Conservation (phyloP, 1,140 invertebrate genomes). For the Tyrophagus putrescentiae region DNA sequence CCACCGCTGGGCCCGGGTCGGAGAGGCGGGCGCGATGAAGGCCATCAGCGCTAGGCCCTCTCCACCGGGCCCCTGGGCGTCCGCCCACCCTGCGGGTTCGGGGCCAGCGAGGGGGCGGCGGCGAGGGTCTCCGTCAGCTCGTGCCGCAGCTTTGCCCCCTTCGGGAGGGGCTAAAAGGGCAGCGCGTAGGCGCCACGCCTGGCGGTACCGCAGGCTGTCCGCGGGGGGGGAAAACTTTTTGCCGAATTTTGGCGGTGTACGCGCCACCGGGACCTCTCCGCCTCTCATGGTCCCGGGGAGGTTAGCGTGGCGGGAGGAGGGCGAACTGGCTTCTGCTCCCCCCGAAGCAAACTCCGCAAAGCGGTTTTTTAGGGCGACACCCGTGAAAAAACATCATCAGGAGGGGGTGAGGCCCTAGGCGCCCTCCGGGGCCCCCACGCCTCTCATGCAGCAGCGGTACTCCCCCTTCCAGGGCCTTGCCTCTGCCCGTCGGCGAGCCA, state of each 20-base stretch:
- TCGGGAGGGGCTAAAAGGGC: neutral
- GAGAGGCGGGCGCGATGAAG: constrained; percentile 13
- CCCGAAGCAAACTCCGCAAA: too few relatives aligned
- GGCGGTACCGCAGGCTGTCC: too few relatives aligned
- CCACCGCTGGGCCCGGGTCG: too few relatives aligned
- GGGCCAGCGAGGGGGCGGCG: neutral
- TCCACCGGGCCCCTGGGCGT: constrained; percentile 15
- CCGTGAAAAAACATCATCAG: constrained; percentile 24
- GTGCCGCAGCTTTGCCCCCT: neutral
- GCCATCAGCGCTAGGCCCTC: constrained; percentile 19
- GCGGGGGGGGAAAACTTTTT: too few relatives aligned
- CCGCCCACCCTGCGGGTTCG: constrained; percentile 16
- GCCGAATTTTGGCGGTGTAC: too few relatives aligned
- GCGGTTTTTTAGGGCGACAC: constrained; percentile 14
- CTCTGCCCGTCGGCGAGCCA: constrained; percentile 32
- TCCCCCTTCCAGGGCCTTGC: constrained; percentile 30
- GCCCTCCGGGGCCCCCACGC: constrained; percentile 28
- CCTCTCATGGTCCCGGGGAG: too few relatives aligned
- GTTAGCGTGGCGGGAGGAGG: too few relatives aligned
- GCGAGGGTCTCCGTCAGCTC: constrained; percentile 1
- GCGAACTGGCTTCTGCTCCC: too few relatives aligned
- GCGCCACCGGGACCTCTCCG: too few relatives aligned
- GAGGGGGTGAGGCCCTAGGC: constrained; percentile 25
- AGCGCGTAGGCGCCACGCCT: constrained; percentile 27
- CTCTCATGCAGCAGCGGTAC: constrained; percentile 30